These are phyloP conservation scores for Kryphioiulus occultus DNA, from an alignment of 2,888 invertebrate genomes.

Conservation along the genomic window DNA sequence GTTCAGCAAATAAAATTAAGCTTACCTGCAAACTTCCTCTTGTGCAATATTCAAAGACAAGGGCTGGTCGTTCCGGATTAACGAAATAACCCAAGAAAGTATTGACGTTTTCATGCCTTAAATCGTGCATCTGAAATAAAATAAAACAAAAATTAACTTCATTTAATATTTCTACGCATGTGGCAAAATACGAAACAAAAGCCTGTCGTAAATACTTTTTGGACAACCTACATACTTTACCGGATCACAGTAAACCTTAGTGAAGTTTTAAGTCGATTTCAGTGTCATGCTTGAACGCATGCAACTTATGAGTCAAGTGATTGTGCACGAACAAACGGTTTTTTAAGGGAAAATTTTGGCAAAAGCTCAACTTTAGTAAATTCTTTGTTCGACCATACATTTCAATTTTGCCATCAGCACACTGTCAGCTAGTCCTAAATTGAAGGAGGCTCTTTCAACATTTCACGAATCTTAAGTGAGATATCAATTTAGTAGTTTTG, in stretches of 20 bases:
- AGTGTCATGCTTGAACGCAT: background rate
- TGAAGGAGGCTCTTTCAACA: background rate
- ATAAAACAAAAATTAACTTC: conserved; percentile 48
- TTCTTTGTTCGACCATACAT: background rate
- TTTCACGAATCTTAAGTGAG: background rate
- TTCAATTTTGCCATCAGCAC: background rate
- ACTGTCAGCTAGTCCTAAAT: background rate
- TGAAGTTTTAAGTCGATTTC: conserved; percentile 27
- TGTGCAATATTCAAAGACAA: conserved; percentile 87
- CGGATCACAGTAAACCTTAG: background rate
- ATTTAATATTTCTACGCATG: too few relatives aligned
- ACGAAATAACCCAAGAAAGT: conserved; percentile 85
- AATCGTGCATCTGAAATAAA: conserved; percentile 73
- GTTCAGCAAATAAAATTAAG: background rate
- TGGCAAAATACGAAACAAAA: background rate
- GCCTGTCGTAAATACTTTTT: background rate
- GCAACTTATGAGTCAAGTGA: conserved; percentile 30
- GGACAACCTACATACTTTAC: background rate
- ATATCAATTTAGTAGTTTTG: too few relatives aligned
- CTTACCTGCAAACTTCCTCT: conserved; percentile 78
- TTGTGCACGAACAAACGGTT: background rate
- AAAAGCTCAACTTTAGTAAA: conserved; percentile 10
- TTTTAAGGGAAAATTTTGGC: background rate
- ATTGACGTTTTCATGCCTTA: conserved; percentile 91
- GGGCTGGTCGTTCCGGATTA: conserved; percentile 77